phyloP scores from a whole-genome alignment of 2,888 invertebrate genomes.

The Aelia acuminata region DNA sequence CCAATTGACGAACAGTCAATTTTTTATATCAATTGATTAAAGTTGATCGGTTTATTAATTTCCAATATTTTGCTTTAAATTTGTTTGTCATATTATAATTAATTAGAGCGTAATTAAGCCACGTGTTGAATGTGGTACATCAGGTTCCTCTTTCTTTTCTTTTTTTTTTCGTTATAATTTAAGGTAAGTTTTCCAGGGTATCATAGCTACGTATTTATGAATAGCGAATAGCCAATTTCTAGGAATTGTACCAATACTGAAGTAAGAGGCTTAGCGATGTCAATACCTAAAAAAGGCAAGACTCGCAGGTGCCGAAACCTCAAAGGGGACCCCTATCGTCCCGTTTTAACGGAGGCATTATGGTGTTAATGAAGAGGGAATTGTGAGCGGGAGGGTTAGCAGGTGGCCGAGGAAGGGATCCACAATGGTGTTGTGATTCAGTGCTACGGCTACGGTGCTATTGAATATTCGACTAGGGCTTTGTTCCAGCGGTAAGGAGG shows the following conservation, averaged over 20 bases:
- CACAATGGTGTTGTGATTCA: constrained; percentile 16
- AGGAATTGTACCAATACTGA: background rate
- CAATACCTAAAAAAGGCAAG: background rate
- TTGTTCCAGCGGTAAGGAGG: constrained; percentile 25
- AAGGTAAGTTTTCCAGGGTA: no score
- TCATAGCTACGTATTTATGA: no score
- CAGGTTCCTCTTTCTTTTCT: no score
- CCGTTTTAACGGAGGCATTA: background rate
- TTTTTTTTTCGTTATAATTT: no score
- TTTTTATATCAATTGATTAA: no score
- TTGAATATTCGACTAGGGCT: constrained; percentile 9
- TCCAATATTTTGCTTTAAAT: no score
- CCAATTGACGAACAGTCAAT: no score
- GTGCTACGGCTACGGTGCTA: background rate
- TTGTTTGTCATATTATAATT: no score
- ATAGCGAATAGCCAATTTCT: no score
- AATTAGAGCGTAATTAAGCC: no score
- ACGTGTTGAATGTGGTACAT: no score
- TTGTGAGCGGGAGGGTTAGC: background rate
- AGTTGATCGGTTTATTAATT: no score
- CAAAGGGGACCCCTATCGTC: background rate
- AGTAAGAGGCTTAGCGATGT: background rate
- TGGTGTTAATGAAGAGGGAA: constrained; percentile 25
- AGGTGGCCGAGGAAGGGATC: background rate
- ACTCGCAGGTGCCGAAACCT: background rate